Evolutionary conservation across 2,888 invertebrate genomes (phyloP), one percentile per base, ranked within the genome.

Genomic region (Ischnura elegans): DNA sequence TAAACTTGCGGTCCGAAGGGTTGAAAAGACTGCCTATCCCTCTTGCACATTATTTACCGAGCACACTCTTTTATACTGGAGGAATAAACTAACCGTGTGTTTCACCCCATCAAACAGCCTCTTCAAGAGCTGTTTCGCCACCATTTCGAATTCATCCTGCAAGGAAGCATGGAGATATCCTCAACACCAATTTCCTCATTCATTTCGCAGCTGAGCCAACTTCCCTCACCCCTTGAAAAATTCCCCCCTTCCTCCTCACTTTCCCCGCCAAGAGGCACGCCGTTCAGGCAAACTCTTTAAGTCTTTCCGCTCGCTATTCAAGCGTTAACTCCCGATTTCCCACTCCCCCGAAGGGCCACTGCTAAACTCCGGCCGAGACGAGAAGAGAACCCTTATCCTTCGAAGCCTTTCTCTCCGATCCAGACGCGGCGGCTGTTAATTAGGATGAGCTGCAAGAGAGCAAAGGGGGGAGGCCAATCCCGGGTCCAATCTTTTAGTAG

Each of bases 271-370:
- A 45, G 19, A 36, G 86, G 46, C 45, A 42, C 85, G 10, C 46
- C 86, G n/a, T 76, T 76, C 76, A n/a, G n/a, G n/a, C n/a, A 36
- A 76, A 76, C 76, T 36, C 76, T 76, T 29, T 76, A 76, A 76
- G 76, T 76, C 86, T 86, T 86, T 86, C 86, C 86, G n/a, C 45
- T 13, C 86, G 21, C 86, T 45, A 86, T 86, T 86, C 86, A 86
- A 46, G 86, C 86, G 86, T 86, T 86, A 86, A 45, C 86, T 86
- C 86, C 86, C 86, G 45, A 43, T 45, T 86, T 86, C n/a, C 86
- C 25, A 19, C 13, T 25, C 76, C 19, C 43, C 85, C 25, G 21
- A 45, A 42, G 36, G 45, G 0, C 86, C 43, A 21, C 86, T 21
- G 51, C 16, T n/a, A 45, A 86, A 43, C 86, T 43, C 43, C 86